These are phyloP conservation scores for Hypothenemus hampei DNA, from an alignment of 1,140 invertebrate genomes.

Conservation along the genomic window DNA sequence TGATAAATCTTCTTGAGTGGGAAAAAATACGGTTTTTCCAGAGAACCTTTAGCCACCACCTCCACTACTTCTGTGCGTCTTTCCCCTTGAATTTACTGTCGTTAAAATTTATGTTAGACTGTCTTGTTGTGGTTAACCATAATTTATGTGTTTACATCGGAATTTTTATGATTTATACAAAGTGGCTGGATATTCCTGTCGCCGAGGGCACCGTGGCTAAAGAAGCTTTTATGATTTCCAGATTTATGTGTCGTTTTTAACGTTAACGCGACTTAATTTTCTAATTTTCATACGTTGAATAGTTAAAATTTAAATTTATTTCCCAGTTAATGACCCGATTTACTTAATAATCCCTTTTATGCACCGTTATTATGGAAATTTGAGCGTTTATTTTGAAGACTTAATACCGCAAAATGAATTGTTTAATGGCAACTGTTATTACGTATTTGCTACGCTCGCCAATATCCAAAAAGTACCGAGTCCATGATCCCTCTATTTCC, in stretches of 20 bases:
- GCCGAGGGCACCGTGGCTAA: slow-evolving; percentile 15
- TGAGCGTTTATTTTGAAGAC: too few species aligned
- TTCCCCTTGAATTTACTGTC: slow-evolving; percentile 22
- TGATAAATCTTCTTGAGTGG: too few species aligned
- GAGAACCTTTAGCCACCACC: slow-evolving; percentile 7
- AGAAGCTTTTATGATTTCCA: slow-evolving; percentile 18
- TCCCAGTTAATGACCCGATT: too few species aligned
- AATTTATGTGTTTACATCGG: slow-evolving; percentile 28
- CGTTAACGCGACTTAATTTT: neutral
- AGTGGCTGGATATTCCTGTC: slow-evolving; percentile 23
- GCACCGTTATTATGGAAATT: too few species aligned
- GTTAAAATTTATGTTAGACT: slow-evolving; percentile 23
- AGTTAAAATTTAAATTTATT: too few species aligned
- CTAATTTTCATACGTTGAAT: slow-evolving; percentile 12
- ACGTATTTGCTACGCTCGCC: too few species aligned
- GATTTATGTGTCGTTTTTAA: slow-evolving; percentile 12
- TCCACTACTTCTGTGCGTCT: slow-evolving; percentile 21
- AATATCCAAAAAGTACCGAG: too few species aligned
- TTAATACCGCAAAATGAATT: too few species aligned
- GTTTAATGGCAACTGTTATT: too few species aligned
- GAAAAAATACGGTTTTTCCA: too few species aligned
- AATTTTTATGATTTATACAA: slow-evolving; percentile 28
- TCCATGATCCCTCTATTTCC: too few species aligned
- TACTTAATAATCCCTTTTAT: too few species aligned
- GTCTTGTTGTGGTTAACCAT: slow-evolving; percentile 17